Conservation (phyloP, 2,797 vertebrate genomes). For the Falco columbarius region DNA sequence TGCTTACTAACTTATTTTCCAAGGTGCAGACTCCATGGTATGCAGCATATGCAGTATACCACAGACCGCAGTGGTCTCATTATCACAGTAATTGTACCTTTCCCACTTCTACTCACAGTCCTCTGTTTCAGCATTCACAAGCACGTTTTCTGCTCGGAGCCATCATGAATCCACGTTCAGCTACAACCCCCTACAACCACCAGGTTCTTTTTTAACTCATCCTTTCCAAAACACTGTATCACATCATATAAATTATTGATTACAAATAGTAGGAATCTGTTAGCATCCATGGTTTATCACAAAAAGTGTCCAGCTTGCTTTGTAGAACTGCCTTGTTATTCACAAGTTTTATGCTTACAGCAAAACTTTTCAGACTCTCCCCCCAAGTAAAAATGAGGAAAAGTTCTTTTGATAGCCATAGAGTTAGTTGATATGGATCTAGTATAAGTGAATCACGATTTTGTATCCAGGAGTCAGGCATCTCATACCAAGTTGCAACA, state of each 20-base stretch:
- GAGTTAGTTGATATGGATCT: not conserved
- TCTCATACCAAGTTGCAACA: not conserved
- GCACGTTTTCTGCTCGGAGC: not conserved
- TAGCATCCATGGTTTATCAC: not conserved
- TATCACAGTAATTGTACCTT: not conserved
- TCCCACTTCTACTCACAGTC: not conserved
- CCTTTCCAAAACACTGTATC: not conserved
- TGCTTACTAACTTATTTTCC: not conserved
- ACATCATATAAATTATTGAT: not conserved
- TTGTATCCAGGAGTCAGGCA: not conserved
- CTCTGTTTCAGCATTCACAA: not conserved
- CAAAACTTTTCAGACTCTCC: not conserved
- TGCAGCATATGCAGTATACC: not conserved
- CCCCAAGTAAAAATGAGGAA: not conserved
- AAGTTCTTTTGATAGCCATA: not conserved
- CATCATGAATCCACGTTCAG: not conserved
- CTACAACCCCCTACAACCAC: not conserved
- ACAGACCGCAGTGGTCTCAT: not conserved
- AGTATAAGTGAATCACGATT: not conserved
- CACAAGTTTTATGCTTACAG: not conserved
- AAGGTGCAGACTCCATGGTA: not conserved
- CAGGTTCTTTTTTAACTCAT: not conserved
- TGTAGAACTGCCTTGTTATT: not conserved
- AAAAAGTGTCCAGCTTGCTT: not conserved
- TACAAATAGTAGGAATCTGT: not conserved